phyloP scores from a whole-genome alignment of 2,113 vertebrate genomes.

The Ifrita kowaldi region DNA sequence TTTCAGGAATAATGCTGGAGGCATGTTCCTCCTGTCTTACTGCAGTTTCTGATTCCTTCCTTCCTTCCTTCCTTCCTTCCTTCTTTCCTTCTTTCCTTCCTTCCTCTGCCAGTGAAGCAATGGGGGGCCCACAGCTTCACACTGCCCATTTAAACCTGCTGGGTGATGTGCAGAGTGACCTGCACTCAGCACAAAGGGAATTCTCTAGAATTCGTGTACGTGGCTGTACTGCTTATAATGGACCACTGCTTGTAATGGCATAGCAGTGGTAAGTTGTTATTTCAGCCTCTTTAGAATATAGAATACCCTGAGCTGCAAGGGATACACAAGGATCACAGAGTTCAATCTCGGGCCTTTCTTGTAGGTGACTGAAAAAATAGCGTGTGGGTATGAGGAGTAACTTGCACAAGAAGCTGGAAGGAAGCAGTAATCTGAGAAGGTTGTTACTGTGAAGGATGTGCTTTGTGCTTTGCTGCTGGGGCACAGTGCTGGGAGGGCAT shows the following conservation, averaged over 20 bases:
- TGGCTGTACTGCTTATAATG: background rate
- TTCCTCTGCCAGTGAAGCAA: background rate
- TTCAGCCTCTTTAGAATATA: background rate
- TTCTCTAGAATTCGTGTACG: background rate
- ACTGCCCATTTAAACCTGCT: background rate
- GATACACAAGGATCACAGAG: background rate
- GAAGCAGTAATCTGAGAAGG: background rate
- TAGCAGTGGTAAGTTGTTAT: background rate
- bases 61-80: background rate
- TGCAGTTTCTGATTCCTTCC: background rate
- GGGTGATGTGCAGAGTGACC: background rate
- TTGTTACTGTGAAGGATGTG: background rate
- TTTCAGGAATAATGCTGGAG: background rate
- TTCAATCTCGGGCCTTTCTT: background rate
- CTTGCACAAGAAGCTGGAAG: background rate
- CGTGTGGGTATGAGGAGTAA: background rate
- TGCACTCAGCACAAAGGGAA: background rate
- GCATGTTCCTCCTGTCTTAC: background rate
- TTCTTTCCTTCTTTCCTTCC: background rate
- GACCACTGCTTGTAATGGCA: background rate
- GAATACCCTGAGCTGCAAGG: background rate
- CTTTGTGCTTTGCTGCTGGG: accelerated
- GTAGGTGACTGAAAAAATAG: background rate
- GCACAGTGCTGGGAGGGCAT: background rate
- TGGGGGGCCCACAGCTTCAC: background rate